These are phyloP conservation scores for Aix galericulata DNA, from an alignment of 2,113 vertebrate genomes.

Conservation along the genomic window DNA sequence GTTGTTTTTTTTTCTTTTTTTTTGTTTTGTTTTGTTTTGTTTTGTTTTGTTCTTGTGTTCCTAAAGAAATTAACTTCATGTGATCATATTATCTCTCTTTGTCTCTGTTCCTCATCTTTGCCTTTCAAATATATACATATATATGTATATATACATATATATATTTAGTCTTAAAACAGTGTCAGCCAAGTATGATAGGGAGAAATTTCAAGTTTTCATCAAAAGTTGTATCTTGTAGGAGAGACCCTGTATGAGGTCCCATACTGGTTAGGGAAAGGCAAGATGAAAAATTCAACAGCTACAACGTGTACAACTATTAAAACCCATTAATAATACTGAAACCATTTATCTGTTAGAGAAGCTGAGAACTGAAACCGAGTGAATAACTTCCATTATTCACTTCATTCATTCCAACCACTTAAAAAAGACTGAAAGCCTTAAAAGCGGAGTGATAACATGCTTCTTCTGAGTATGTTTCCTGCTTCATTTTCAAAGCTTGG, in stretches of 20 bases:
- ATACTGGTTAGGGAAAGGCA: neutral
- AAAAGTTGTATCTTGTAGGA: neutral
- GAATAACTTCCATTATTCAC: neutral
- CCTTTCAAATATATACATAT: neutral
- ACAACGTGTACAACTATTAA: neutral
- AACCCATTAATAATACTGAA: neutral
- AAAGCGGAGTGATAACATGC: neutral
- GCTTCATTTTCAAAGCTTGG: fast-evolving
- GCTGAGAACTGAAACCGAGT: neutral
- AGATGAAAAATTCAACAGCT: neutral
- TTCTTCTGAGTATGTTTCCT: neutral
- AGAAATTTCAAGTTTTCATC: neutral
- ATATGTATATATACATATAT: neutral
- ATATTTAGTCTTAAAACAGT: neutral
- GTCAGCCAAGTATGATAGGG: neutral
- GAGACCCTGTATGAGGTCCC: neutral
- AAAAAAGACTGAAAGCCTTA: neutral
- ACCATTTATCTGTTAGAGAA: neutral
- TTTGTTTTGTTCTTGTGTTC: neutral
- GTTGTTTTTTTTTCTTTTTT: too few relatives aligned
- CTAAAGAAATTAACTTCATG: neutral
- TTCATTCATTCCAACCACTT: neutral
- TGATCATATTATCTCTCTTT: fast-evolving
- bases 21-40: too few relatives aligned
- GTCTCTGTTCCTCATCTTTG: neutral